Base-by-base conservation (phyloP, 2,888 invertebrate genomes). In the Acholoe squamosa region DNA sequence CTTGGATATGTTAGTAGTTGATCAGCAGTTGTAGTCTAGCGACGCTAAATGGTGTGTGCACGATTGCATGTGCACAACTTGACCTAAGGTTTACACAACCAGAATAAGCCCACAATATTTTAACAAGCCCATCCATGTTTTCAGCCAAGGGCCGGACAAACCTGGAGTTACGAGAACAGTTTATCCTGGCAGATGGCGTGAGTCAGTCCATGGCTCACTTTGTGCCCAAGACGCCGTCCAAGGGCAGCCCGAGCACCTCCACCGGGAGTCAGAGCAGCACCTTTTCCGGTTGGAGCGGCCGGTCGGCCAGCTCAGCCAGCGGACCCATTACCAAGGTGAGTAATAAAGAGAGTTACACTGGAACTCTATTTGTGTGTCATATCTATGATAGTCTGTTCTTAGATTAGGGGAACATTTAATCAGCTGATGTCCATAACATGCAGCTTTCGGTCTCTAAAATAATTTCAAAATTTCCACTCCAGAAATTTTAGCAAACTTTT, bases 101-200 rank as follows among this genome's bases (percentile, higher is more conserved):
- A 25, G 25, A 22, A 43, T 76, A 76, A 76, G 28, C 76, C 76
- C 14, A 25, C 19, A 14, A 43, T 43, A 43, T 10, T 7, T 10
- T 71, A 71, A 71, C 61, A 3, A 12, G 31, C 28, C 28, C 5
- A 3, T 16, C 22, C 28, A 25, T 56, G 25, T n/a, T 88, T 88
- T 14, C 97, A 99, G 99, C 99, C 97, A 99, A 99, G 97, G 99
- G 99, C 97, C 98, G 99, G 97, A 99, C 99, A 96, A 99, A 99
- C 97, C 98, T 99, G 97, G 99, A 99, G 97, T 97, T 99, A 96
- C 97, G 99, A 96, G 99, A 99, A 97, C 98, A 99, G 97, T 99
- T 99, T 97, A 98, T 99, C 96, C 97, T 99, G 97, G 99, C 99
- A 95, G 98, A 99, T 96, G 99, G 99, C 96, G 95, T 95, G 61